phyloP scores from a whole-genome alignment of 2,113 vertebrate species.

The Macheiramphus alcinus region DNA sequence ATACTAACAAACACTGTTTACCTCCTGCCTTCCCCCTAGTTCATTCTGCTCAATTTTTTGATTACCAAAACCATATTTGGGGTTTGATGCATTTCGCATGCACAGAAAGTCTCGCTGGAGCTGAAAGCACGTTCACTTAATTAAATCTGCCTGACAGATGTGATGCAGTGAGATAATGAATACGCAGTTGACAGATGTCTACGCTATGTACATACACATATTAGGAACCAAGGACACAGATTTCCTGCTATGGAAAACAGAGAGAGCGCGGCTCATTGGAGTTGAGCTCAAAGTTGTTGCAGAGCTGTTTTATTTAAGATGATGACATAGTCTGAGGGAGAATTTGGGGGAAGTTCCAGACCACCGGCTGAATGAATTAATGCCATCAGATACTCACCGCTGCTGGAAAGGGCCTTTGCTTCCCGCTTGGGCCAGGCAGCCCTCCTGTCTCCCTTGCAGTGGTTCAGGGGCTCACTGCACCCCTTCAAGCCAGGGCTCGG shows the following conservation, averaged over 20 bases:
- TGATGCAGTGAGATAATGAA: background rate
- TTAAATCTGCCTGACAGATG: constrained; percentile 24
- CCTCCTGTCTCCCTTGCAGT: background rate
- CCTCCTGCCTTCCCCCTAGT: background rate
- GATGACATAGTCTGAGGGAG: background rate
- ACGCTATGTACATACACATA: background rate
- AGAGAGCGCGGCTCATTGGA: background rate
- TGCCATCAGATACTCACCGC: fast-evolving
- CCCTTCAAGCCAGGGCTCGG: background rate
- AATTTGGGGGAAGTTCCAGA: background rate
- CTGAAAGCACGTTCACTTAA: background rate
- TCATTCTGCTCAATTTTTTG: background rate
- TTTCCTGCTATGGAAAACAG: background rate
- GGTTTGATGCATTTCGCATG: background rate
- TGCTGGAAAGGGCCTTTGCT: background rate
- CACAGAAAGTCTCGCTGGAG: background rate
- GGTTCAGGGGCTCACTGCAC: fast-evolving
- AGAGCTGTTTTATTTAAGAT: background rate
- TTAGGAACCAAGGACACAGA: background rate
- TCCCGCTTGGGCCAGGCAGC: background rate
- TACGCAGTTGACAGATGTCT: background rate
- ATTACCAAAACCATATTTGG: background rate
- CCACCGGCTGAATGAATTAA: background rate
- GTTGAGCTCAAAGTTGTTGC: background rate
- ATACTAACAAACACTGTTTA: background rate